Base-by-base conservation (phyloP, 2,797 vertebrate genomes). In the Buphagus erythrorhynchus region DNA sequence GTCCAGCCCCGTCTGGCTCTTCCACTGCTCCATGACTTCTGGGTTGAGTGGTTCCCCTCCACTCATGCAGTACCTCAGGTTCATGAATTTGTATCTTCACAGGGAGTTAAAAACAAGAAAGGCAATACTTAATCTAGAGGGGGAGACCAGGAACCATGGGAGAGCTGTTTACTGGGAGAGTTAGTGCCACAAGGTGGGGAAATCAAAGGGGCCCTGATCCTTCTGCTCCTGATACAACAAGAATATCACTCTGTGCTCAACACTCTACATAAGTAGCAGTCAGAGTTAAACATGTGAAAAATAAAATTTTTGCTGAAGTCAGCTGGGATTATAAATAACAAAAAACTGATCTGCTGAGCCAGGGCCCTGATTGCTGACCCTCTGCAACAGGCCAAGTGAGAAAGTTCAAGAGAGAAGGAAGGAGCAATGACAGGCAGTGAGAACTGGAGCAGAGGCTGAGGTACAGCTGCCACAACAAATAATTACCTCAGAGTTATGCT, bases 11-110 rank as follows among this genome's bases (percentile, higher is more conserved):
- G 98, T 99, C 63, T 96, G 90, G 16, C 74, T 94, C 94, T 93
- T 98, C 98, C 99, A 99, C 42, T 97, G 97, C 62, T 94, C 93
- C 97, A 98, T 97, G 14, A 98, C 98, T 51, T 99, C 98, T 2
- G 98, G 98, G 93, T 98, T 98, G 52, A 99, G 96, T 9, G 97
- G 96, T 16, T 99, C 99, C 28, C 99, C 99, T 22, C 96, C 98
- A 78, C 95, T 98, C 16, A 98, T 1, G 67, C 98, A 99, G 78
- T 97, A 90, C 90, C 97, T 96, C 59, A 99, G 97, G 21, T 83
- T 98, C 91, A 95, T 96, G 89, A 99, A 99, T 67, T 96, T 98
- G 94, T 98, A 98, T n/a, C 99, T 99, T 89, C 57, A 91, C 28
- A 67, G n/a, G 18, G 31, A 79, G 43, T 78, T 59, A 67, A 71